Conservation (phyloP, 2,888 invertebrate genomes). For the Unio delphinus region DNA sequence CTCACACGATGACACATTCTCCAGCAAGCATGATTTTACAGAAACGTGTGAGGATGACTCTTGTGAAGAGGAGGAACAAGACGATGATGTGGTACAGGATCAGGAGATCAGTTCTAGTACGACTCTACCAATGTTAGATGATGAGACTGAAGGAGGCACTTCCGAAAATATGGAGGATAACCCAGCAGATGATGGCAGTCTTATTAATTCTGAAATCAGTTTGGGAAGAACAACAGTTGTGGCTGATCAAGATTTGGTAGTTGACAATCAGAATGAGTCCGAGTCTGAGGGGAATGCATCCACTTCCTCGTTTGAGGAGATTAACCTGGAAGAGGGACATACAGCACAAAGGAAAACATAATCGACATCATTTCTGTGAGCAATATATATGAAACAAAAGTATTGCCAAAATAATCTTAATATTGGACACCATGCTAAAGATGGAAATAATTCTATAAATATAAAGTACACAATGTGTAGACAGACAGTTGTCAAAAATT, state of each 20-base stretch:
- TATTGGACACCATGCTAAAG: too few relatives aligned
- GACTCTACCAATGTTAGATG: neutral
- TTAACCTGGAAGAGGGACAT: conserved; percentile 13
- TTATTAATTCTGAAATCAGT: conserved; percentile 38
- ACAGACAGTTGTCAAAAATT: too few relatives aligned
- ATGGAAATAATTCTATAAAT: too few relatives aligned
- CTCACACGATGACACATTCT: conserved; percentile 11
- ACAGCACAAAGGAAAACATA: too few relatives aligned
- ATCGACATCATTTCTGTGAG: too few relatives aligned
- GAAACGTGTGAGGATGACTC: conserved; percentile 20
- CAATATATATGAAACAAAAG: too few relatives aligned
- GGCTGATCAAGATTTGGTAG: conserved; percentile 19
- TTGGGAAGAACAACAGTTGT: conserved; percentile 36
- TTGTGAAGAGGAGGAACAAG: neutral
- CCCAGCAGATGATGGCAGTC: conserved; percentile 7
- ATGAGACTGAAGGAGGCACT: conserved; percentile 8
- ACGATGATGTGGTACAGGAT: conserved; percentile 13
- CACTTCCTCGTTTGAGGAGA: conserved; percentile 48
- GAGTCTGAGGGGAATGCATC: conserved; percentile 38
- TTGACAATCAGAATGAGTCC: conserved; percentile 7
- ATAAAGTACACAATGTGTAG: too few relatives aligned
- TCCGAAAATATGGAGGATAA: conserved; percentile 6
- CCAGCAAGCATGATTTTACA: conserved; percentile 6
- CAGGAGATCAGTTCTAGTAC: conserved; percentile 5
- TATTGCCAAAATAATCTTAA: too few relatives aligned